Conservation (phyloP, 2,113 vertebrate species). For the Rhodinocichla rosea region DNA sequence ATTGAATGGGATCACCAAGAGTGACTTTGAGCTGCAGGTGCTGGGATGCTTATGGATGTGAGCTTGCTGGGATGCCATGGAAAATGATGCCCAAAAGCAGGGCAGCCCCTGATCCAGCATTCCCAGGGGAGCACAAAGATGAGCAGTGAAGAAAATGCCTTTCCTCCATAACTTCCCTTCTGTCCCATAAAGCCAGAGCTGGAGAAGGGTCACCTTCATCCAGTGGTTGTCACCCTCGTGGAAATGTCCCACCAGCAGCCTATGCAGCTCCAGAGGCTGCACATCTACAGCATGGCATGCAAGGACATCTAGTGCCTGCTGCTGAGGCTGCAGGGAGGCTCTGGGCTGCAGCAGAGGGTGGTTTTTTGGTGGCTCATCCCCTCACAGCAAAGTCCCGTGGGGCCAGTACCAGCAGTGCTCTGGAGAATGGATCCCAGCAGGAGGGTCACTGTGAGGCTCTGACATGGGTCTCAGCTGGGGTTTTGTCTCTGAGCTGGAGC, state of each 20-base stretch:
- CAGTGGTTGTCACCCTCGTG: rapidly evolving
- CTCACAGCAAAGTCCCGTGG: background rate
- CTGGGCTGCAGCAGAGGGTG: background rate
- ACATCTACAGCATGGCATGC: rapidly evolving
- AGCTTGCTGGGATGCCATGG: background rate
- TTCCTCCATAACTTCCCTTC: background rate
- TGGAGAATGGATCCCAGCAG: rapidly evolving
- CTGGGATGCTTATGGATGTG: rapidly evolving
- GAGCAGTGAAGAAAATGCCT: background rate
- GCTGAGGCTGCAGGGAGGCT: slow-evolving; percentile 3
- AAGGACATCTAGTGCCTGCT: slow-evolving; percentile 30
- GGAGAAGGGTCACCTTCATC: background rate
- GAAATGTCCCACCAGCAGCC: background rate
- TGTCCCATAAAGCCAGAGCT: background rate
- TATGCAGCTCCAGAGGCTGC: rapidly evolving
- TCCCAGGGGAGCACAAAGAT: background rate
- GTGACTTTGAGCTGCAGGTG: background rate
- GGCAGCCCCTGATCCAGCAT: background rate
- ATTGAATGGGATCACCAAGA: background rate
- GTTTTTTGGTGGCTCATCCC: background rate
- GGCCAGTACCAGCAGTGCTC: background rate
- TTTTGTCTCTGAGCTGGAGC: background rate
- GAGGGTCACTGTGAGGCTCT: rapidly evolving
- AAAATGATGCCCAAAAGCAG: background rate
- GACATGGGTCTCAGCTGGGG: background rate